Evolutionary conservation across 1,140 invertebrate genomes (phyloP), one percentile per base, ranked within the genome.

Genomic region (Dendrolimus punctatus): DNA sequence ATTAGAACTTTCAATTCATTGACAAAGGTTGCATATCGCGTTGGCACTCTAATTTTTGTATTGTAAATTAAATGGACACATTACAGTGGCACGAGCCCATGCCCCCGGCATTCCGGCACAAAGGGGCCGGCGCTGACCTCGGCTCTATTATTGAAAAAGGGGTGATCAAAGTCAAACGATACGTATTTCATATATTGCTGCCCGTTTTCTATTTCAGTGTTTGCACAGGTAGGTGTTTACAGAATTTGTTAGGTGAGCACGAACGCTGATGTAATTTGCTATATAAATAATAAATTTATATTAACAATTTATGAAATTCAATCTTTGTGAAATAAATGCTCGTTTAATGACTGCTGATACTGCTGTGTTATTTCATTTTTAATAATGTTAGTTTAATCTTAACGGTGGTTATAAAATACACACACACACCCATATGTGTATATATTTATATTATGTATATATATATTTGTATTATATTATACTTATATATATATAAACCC

Each of bases 151-250:
- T 81, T 80, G 80, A 80, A 79, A 79, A 81, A 73, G 78, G 73
- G 77, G 71, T 79, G 80, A 84, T 84, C 80, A 81, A 84, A 84
- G 80, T 72, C 69, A 71, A 68, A 72, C 73, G 78, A 78, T 75
- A 80, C 72, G 76, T 78, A 75, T 60, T 73, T 66, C 77, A 71
- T 75, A 76, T 71, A 78, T 72, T 72, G 76, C 71, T 68, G 56
- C 68, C 64, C 63, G 70, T 73, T 75, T 79, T 75, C 71, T 71
- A 71, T 77, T 78, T 74, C 66, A 23, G 23, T 73, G 72, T 79
- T 79, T 80, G 68, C 68, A 65, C 70, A 80, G 72, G 71, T 80
- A 23, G 23, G 70, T 77, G 71, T 75, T 76, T 8, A 44, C 8
- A 10, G 9, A 6, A 68, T 65, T 64, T 56, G 61, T 72, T 71